Base-by-base conservation (phyloP, 1,140 invertebrate genomes). In the Probaryconus sp. region DNA sequence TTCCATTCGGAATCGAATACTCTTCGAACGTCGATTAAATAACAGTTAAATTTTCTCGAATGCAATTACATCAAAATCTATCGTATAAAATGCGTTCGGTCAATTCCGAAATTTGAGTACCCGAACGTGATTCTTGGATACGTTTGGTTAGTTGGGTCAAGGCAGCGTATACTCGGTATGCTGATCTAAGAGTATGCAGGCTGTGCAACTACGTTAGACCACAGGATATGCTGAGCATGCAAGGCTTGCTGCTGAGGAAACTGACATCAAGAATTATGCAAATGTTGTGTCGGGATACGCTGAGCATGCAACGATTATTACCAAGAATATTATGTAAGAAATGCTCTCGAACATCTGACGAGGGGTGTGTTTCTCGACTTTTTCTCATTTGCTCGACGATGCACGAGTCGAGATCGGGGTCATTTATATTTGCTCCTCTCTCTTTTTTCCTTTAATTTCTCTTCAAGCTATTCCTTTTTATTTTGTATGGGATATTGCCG, bases 201-300 rank as follows among this genome's bases (percentile, higher is more conserved):
- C 38, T 31, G 38, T 33, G 13, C 40, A 58, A 56, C 37, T 56
- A 40, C 53, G 47, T 67, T 65, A 63, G 56, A 55, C 58, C 61
- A 38, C 53, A 28, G 72, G 76, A 74, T 74, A 77, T 74, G 76
- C 70, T 67, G 67, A 77, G 67, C 51, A 71, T 50, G 67, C 60
- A 42, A 58, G 63, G 28, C 47, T 50, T 13, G 58, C 51, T 33
- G 51, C 37, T 30, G 45, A 33, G 47, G 47, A 69, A 45, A 38
- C 51, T 67, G 63, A 70, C 64, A 48, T 58, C 47, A 58, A 67
- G 75, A 72, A 77, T 73, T 74, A 77, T 77, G 70, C 65, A 77
- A 77, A 77, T 77, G 70, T 72, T 70, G 58, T 64, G 51, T 58
- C 42, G 58, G 37, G 30, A 68, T 56, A 58, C 60, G 73, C 73